Evolutionary conservation across 2,113 vertebrate species (phyloP).

Genomic region (Pantherophis guttatus): DNA sequence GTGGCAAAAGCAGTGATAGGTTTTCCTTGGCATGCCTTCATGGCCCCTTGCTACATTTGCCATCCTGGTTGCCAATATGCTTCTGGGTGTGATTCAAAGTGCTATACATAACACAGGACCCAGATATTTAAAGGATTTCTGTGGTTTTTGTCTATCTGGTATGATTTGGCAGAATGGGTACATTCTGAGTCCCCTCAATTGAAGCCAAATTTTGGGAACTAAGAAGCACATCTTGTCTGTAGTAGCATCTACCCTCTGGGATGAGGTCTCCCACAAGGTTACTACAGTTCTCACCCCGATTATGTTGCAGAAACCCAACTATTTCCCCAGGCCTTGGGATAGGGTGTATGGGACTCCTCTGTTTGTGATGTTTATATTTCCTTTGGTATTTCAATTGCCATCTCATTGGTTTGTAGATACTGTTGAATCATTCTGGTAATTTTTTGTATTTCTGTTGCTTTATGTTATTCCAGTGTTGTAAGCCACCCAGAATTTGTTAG

Average conservation of each 20-base stretch:
- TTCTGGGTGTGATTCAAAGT: neutral
- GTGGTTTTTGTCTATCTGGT: neutral
- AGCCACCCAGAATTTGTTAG: neutral
- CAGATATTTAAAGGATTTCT: neutral
- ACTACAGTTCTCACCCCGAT: neutral
- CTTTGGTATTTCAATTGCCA: neutral
- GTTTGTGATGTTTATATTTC: neutral
- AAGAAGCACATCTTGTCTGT: neutral
- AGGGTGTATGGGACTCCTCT: neutral
- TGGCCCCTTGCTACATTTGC: neutral
- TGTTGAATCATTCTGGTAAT: neutral
- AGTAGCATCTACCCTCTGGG: neutral
- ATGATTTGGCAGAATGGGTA: neutral
- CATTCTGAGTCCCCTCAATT: neutral
- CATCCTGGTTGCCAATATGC: neutral
- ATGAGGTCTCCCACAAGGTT: neutral
- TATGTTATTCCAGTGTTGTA: neutral
- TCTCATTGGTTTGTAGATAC: neutral
- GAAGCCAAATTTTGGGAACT: neutral
- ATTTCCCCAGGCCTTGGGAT: neutral
- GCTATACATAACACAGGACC: neutral
- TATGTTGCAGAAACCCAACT: neutral
- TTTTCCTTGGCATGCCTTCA: neutral
- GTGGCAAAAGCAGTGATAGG: neutral
- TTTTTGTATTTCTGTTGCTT: neutral